Evolutionary conservation across 1,140 invertebrate genomes (phyloP).

Genomic region (Samia ricini): DNA sequence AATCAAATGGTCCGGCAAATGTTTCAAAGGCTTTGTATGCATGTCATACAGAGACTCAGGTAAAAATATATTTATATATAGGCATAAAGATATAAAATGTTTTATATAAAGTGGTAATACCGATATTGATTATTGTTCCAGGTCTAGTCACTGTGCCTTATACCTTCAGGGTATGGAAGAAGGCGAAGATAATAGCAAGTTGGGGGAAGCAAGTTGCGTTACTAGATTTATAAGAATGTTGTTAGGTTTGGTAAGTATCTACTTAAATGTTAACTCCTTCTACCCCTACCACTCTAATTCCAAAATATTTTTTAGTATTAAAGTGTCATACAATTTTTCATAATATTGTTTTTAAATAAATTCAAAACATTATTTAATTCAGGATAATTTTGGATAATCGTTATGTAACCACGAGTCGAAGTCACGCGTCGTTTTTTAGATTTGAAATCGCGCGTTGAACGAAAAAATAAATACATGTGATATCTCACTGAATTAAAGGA

Average conservation of each 20-base stretch:
- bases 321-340: no score
- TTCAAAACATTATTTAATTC: no score
- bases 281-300: neutral
- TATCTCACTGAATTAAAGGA: no score
- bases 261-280: constrained; percentile 2
- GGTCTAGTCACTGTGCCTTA: constrained; percentile 83
- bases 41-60: constrained; percentile 94
- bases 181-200: constrained; percentile 81
- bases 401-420: no score
- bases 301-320: no score
- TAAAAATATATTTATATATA: constrained; percentile 39
- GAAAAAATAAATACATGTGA: no score
- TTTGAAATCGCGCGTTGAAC: no score
- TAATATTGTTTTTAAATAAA: no score
- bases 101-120: neutral
- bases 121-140: constrained; percentile 38
- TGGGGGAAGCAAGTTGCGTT: constrained; percentile 92
- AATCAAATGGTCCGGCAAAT: constrained; percentile 97
- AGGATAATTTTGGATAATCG: no score
- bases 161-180: constrained; percentile 86
- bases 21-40: constrained; percentile 95
- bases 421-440: no score
- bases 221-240: constrained; percentile 94
- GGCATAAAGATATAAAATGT: neutral
- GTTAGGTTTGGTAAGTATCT: constrained; percentile 85